These are phyloP conservation scores for Haemorhous mexicanus DNA, from an alignment of 2,113 vertebrate species.

Conservation along the genomic window DNA sequence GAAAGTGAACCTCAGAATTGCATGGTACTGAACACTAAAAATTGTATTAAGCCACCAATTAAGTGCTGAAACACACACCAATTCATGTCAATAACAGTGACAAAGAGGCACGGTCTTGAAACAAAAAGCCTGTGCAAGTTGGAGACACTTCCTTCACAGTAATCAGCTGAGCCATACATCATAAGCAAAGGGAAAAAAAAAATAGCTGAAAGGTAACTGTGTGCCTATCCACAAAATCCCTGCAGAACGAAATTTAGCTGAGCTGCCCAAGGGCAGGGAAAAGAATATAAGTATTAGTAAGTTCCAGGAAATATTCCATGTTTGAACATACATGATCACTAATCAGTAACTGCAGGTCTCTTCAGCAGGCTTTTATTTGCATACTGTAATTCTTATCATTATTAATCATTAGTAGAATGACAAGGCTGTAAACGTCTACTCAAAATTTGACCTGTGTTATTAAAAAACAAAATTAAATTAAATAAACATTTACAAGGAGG, in stretches of 20 bases:
- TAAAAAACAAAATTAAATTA: background rate
- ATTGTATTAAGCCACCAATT: background rate
- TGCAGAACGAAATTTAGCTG: background rate
- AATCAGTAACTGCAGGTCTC: background rate
- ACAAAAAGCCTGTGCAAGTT: background rate
- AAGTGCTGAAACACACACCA: background rate
- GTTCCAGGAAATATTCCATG: background rate
- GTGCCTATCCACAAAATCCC: background rate
- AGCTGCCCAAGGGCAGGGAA: background rate
- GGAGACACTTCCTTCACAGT: background rate
- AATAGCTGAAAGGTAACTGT: background rate
- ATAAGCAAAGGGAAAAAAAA: background rate
- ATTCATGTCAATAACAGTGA: slow-evolving; percentile 5
- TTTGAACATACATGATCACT: background rate
- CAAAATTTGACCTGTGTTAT: background rate
- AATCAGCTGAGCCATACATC: background rate
- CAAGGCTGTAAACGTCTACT: background rate
- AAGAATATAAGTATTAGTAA: background rate
- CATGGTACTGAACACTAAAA: background rate
- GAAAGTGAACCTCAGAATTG: background rate
- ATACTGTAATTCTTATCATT: background rate
- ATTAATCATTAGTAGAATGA: background rate
- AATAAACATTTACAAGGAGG: background rate
- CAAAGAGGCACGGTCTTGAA: background rate
- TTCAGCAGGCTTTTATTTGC: background rate